Base-by-base conservation (phyloP, 2,888 invertebrate genomes). In the Homarus gammarus region DNA sequence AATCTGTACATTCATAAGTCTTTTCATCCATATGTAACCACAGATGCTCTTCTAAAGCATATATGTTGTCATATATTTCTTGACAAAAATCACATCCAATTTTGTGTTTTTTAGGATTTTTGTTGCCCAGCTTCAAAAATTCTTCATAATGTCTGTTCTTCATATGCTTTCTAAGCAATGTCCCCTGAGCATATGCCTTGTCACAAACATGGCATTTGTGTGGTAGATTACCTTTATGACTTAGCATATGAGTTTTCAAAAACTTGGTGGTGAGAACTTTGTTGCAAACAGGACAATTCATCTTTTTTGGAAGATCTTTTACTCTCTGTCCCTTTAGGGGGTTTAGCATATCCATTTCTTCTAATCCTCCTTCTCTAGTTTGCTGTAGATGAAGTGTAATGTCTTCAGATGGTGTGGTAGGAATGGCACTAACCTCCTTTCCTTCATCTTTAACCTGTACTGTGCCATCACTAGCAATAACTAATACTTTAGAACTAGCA, bases 81-180 rank as follows among this genome's bases (percentile, higher is more conserved):
- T 82, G 84, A 70, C 91, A 91, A 73, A 88, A 91, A 40, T 91
- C 90, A 73, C 91, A 91, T 8, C 33, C 64, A 38, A 89, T 70
- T 64, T 90, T 86, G 31, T 86, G 89, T 61, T 90, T 91, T 68
- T 91, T 91, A 0, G 90, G 91, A 38, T 79, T 85, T 40, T 91
- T 91, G 33, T 87, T 90, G 3, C 88, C 90, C 31, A 90, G 22
- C 22, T 85, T 88, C 8, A 85, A 77, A 68, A 83, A 91, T 18
- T 90, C 90, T 75, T 91, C 90, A 38, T 90, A 88, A 73, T 91
- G 91, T 40, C 85, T 81, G 49, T 88, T 90, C 75, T 90, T 90
- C 90, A 91, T 90, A 79, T 91, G 91, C 73, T 91, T 91, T n/a
- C 91, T 61, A 27, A 91, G 72, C 10, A 90, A 75, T 38, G 91